These are phyloP conservation scores for Chloroceryle amazona DNA, from an alignment of 2,797 vertebrate species.

Conservation along the genomic window DNA sequence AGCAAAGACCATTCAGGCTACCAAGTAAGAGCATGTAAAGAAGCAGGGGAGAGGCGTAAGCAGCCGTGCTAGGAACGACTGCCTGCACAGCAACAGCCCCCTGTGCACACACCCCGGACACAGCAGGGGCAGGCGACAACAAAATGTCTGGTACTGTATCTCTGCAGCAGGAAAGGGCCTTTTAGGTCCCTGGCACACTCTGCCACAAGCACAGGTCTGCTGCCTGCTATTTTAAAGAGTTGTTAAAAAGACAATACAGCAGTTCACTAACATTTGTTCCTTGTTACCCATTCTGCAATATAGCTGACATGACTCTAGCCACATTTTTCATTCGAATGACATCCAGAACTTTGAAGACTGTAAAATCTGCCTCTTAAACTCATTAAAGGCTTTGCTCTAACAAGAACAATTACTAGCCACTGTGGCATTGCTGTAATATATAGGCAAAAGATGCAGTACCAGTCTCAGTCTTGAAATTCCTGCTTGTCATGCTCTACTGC, in stretches of 20 bases:
- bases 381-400: background rate
- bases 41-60: background rate
- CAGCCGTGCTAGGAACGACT: background rate
- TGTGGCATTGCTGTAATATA: background rate
- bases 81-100: background rate
- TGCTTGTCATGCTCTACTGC: background rate
- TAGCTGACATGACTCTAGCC: background rate
- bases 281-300: background rate
- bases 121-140: background rate
- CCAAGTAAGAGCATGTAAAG: background rate
- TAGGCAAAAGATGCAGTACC: background rate
- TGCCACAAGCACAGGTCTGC: background rate
- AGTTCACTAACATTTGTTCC: background rate
- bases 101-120: background rate
- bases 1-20: background rate
- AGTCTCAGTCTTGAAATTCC: background rate
- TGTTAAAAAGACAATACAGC: background rate
- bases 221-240: background rate
- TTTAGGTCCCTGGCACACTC: background rate
- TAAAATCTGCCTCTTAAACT: background rate
- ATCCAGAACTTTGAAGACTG: background rate
- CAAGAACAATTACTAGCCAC: background rate
- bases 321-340: background rate
- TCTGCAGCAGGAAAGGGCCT: background rate
- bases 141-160: accelerated